Percentiles rank a stretch among this genome's conserved stretches.
These are phyloP conservation scores for Circaetus gallicus DNA, from an alignment of 2,113 vertebrate species.

Conservation along the genomic window DNA sequence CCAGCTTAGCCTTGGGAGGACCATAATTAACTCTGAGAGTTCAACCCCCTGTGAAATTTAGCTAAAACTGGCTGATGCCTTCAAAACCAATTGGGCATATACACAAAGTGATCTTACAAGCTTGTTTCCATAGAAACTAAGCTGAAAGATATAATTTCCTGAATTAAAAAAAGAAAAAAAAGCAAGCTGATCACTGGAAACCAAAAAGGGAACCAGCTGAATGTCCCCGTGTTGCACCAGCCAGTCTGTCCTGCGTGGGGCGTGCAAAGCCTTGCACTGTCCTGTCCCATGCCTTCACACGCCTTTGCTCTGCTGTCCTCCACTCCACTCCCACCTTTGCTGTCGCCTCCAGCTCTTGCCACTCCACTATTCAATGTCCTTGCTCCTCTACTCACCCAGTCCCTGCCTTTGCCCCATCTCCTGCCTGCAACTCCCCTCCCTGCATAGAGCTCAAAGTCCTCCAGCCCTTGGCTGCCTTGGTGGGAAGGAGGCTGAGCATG, in stretches of 20 bases:
- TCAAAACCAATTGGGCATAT: slow-evolving; percentile 1
- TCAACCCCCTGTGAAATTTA: slow-evolving; percentile 4
- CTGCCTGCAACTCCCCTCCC: not conserved
- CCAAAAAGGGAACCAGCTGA: not conserved
- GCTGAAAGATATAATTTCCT: slow-evolving; percentile 48
- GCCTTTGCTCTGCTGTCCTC: not conserved
- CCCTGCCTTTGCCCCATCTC: not conserved
- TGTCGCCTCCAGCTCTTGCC: not conserved
- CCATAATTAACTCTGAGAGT: not conserved
- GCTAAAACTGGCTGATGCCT: slow-evolving; percentile 40
- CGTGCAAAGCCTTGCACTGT: not conserved
- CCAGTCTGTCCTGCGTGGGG: not conserved
- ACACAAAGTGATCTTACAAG: not conserved
- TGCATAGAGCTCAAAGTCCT: not conserved
- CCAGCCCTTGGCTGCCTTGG: too few relatives aligned
- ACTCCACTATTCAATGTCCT: not conserved
- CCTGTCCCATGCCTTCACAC: not conserved
- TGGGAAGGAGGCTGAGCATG: not conserved
- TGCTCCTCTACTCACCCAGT: not conserved
- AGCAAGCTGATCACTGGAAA: not conserved
- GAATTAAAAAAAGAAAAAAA: not conserved
- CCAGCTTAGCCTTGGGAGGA: not conserved
- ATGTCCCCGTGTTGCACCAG: not conserved
- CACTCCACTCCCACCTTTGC: not conserved
- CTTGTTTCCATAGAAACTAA: slow-evolving; percentile 66